phyloP scores from a whole-genome alignment of 2,888 invertebrate species.

The Netelia virgata region DNA sequence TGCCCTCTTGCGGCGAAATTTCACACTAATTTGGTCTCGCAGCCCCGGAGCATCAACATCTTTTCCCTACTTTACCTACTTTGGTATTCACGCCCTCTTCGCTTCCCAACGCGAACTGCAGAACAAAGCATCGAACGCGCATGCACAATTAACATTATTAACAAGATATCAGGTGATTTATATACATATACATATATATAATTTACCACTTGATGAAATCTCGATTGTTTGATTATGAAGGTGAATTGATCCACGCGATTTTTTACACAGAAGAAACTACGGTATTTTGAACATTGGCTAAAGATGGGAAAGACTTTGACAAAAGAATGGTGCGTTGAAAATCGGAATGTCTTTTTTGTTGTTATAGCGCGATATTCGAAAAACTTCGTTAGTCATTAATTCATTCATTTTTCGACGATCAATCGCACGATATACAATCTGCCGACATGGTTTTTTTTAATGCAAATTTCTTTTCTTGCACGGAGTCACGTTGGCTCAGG shows the following conservation, averaged over 20 bases:
- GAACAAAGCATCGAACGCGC: background rate
- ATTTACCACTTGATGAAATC: conserved; percentile 34
- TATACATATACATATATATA: conserved; percentile 17
- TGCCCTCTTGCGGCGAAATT: background rate
- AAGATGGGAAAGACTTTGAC: conserved; percentile 22
- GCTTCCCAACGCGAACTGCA: background rate
- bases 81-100: background rate
- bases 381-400: background rate
- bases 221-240: conserved; percentile 61
- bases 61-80: background rate
- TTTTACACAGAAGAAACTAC: conserved; percentile 19
- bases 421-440: conserved; percentile 7
- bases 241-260: conserved; percentile 49
- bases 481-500: conserved; percentile 13
- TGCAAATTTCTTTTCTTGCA: background rate
- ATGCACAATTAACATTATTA: conserved; percentile 10
- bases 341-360: background rate
- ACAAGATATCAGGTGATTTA: conserved; percentile 31
- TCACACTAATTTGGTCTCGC: background rate
- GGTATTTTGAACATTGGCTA: conserved; percentile 1
- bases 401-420: background rate
- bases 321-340: conserved; percentile 14
- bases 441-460: background rate
- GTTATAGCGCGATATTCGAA: background rate
- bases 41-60: background rate